These are phyloP conservation scores for Microcebus murinus DNA, from an alignment of 2,113 vertebrate genomes.

Conservation along the genomic window DNA sequence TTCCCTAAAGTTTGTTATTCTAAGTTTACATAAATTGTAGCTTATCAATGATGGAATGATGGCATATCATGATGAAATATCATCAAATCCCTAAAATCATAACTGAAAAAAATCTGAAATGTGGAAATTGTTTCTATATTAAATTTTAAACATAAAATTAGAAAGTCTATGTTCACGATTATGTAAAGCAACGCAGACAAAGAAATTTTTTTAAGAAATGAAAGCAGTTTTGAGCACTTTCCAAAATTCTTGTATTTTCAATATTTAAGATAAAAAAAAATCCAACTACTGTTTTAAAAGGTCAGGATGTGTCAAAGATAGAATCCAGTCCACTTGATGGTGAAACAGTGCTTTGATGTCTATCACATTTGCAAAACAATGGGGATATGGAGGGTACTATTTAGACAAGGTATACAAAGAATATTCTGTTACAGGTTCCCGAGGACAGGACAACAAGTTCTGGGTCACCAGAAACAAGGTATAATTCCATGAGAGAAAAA, in stretches of 20 bases:
- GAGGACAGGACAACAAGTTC: slow-evolving; percentile 64
- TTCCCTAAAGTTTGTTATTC: slow-evolving; percentile 3
- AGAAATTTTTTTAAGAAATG: background rate
- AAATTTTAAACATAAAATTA: slow-evolving; percentile 20
- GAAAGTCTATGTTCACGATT: background rate
- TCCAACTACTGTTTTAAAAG: slow-evolving; percentile 48
- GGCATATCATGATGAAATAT: background rate
- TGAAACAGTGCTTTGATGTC: slow-evolving; percentile 59
- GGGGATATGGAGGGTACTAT: background rate
- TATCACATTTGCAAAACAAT: slow-evolving; percentile 51
- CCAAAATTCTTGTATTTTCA: slow-evolving; percentile 28
- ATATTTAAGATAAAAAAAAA: slow-evolving; percentile 48
- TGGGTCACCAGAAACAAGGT: slow-evolving; percentile 71
- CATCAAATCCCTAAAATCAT: slow-evolving; percentile 33
- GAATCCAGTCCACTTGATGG: slow-evolving; percentile 24
- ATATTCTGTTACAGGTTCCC: slow-evolving; percentile 70
- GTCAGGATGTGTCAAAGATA: slow-evolving; percentile 38
- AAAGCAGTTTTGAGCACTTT: slow-evolving; percentile 28
- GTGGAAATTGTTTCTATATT: slow-evolving; percentile 8
- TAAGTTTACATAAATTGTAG: background rate
- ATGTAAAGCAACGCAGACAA: background rate
- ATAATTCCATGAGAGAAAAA: slow-evolving; percentile 17
- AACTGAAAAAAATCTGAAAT: slow-evolving; percentile 31
- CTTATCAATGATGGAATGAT: background rate
- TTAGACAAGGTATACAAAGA: slow-evolving; percentile 48